phyloP scores from a whole-genome alignment of 2,113 vertebrate genomes.

The Etia nguti region DNA sequence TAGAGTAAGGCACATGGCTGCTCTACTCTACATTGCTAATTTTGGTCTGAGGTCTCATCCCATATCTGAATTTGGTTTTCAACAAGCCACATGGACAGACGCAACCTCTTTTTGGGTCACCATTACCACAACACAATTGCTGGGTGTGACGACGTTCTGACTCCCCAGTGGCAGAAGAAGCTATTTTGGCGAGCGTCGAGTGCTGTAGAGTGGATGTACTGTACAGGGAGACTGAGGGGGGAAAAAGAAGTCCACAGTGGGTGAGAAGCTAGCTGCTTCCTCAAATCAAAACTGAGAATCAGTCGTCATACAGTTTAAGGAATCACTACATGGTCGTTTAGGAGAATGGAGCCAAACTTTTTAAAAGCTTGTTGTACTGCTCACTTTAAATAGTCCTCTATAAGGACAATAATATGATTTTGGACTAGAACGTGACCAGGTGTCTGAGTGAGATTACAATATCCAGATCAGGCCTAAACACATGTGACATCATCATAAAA shows the following conservation, averaged over 20 bases:
- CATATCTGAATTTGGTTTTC: conserved; percentile 60
- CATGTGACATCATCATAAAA: conserved; percentile 42
- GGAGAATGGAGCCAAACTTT: background rate
- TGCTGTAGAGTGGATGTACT: background rate
- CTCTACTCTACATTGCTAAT: conserved; percentile 48
- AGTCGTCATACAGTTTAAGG: background rate
- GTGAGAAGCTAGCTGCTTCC: background rate
- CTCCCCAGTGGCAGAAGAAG: conserved; percentile 26
- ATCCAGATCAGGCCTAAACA: conserved; percentile 23
- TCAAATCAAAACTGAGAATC: background rate
- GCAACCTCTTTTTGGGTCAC: conserved; percentile 53
- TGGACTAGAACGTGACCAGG: background rate
- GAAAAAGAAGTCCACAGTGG: background rate
- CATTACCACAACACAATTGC: conserved; percentile 57
- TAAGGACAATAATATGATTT: background rate
- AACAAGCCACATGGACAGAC: conserved; percentile 48
- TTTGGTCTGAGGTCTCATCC: conserved; percentile 61
- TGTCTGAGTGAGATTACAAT: background rate
- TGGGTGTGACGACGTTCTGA: conserved; percentile 51
- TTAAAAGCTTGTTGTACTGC: background rate
- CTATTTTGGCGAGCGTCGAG: conserved; percentile 39
- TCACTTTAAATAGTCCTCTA: background rate
- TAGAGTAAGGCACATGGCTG: conserved; percentile 4
- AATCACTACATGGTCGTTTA: background rate
- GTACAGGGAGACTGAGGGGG: background rate